Conservation (phyloP, 1,140 invertebrate genomes). For the Euschistus heros region DNA sequence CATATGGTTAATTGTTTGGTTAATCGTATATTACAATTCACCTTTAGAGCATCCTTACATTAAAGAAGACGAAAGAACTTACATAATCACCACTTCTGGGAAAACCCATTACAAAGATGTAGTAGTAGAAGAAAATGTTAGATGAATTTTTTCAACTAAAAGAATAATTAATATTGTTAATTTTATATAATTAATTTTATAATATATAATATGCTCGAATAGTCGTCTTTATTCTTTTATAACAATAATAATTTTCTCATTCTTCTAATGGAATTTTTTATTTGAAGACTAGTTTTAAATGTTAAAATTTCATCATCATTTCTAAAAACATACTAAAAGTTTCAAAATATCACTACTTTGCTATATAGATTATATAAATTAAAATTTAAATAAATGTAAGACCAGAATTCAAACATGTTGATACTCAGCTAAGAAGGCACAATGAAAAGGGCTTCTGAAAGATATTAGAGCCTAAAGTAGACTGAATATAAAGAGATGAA, state of each 20-base stretch:
- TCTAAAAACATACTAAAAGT: too few species aligned
- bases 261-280: neutral
- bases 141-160: neutral
- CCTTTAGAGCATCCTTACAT: conserved; percentile 61
- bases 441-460: too few species aligned
- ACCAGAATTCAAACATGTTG: too few species aligned
- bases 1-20: conserved; percentile 35
- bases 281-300: too few species aligned
- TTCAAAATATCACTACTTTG: too few species aligned
- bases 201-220: neutral
- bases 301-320: too few species aligned
- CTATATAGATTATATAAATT: too few species aligned
- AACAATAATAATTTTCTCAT: neutral
- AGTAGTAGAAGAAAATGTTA: neutral
- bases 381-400: too few species aligned
- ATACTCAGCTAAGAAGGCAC: too few species aligned
- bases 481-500: too few species aligned
- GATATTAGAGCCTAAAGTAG: too few species aligned
- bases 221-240: neutral
- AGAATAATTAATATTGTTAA: neutral
- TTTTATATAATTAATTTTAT: neutral
- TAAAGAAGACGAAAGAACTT: conserved; percentile 49
- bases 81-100: conserved; percentile 38
- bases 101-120: conserved; percentile 23
- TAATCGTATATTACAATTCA: conserved; percentile 46